Evolutionary conservation across 1,140 invertebrate genomes (phyloP).

Genomic region (Cryptotermes secundus): DNA sequence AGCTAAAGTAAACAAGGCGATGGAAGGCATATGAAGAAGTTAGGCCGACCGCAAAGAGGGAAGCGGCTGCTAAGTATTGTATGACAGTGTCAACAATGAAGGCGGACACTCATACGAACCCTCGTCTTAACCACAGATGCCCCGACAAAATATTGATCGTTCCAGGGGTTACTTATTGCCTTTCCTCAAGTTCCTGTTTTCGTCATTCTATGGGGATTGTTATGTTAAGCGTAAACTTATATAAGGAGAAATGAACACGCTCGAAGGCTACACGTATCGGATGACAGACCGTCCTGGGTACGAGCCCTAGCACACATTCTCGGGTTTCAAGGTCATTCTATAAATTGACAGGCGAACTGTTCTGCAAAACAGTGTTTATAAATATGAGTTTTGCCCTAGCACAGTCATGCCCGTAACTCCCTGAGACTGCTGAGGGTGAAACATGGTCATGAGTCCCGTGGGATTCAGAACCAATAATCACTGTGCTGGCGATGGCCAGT

Average conservation of each 20-base stretch:
- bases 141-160: slow-evolving; percentile 19
- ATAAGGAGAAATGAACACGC: not conserved
- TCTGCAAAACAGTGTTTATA: no score
- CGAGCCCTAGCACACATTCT: not conserved
- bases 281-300: not conserved
- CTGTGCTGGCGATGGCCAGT: no score
- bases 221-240: not conserved
- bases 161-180: not conserved
- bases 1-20: not conserved
- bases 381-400: no score
- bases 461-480: no score
- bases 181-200: not conserved
- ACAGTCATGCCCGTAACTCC: no score
- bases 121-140: slow-evolving; percentile 6
- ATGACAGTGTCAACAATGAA: not conserved
- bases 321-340: not conserved
- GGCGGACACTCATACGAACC: not conserved
- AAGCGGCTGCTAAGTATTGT: not conserved
- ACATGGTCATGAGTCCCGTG: no score
- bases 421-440: no score
- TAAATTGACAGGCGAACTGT: no score
- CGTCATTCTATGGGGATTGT: not conserved
- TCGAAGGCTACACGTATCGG: not conserved
- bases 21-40: not conserved
- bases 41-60: not conserved